phyloP scores from a whole-genome alignment of 2,113 vertebrate genomes.

The Amazona guildingii region DNA sequence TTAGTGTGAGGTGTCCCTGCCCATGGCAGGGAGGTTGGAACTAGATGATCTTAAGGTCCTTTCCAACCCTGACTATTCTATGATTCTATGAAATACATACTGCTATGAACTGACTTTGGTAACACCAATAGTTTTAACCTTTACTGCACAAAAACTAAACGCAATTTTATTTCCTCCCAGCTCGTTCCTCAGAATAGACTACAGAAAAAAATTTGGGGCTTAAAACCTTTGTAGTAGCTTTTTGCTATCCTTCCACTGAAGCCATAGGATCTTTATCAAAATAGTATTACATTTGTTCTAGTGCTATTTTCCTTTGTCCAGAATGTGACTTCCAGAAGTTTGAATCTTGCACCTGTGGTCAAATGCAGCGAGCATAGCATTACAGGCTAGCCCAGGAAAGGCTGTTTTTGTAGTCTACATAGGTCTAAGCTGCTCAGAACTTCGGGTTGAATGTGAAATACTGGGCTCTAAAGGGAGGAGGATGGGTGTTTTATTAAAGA shows the following conservation, averaged over 20 bases:
- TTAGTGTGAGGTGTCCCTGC: no score
- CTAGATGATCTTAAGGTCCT: no score
- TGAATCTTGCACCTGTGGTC: not conserved
- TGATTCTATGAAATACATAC: not conserved
- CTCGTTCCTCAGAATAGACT: not conserved
- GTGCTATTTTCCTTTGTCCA: not conserved
- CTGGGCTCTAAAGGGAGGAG: rapidly evolving
- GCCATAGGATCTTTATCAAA: not conserved
- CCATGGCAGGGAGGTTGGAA: no score
- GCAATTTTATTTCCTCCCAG: rapidly evolving
- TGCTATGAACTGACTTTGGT: not conserved
- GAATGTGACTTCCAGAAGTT: not conserved
- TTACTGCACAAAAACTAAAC: not conserved
- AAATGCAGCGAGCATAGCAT: not conserved
- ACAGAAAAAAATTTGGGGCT: not conserved
- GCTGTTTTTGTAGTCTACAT: not conserved
- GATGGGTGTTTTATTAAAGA: not conserved
- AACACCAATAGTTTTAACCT: not conserved
- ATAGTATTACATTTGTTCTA: not conserved
- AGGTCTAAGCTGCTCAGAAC: not conserved
- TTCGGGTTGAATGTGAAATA: not conserved
- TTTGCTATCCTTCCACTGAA: not conserved
- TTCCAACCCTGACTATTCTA: no score
- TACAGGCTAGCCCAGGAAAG: not conserved
- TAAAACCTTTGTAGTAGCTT: not conserved